These are phyloP conservation scores for Erebia ligea DNA, from an alignment of 2,888 invertebrate species.

Conservation along the genomic window DNA sequence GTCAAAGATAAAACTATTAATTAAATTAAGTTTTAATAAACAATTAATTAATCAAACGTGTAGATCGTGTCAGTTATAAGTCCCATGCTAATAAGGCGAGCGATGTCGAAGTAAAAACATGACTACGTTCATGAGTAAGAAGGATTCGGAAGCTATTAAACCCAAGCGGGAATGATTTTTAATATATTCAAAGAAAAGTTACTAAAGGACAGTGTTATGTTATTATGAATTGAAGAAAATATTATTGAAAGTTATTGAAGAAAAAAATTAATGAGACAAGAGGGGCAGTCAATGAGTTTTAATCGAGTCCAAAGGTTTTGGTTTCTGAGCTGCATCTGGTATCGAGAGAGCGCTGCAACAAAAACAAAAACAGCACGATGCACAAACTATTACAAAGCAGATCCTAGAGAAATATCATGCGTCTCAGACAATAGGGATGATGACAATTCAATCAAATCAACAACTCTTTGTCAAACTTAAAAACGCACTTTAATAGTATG, in stretches of 20 bases:
- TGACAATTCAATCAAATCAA: too few species aligned
- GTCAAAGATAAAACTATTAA: constrained; percentile 9
- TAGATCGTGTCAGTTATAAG: constrained; percentile 19
- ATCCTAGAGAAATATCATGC: constrained; percentile 42
- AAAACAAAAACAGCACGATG: constrained; percentile 76
- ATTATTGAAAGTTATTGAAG: constrained; percentile 15
- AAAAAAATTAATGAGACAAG: constrained; percentile 29
- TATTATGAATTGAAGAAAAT: not conserved
- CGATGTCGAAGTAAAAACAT: constrained; percentile 13
- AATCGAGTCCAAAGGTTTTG: constrained; percentile 63
- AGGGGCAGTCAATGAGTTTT: constrained; percentile 53
- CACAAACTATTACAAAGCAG: constrained; percentile 72
- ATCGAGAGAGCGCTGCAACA: constrained; percentile 77
- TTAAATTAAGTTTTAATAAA: not conserved
- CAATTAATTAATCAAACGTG: too few species aligned
- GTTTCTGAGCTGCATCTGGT: constrained; percentile 69
- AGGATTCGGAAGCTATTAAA: not conserved
- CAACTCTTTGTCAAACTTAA: too few species aligned
- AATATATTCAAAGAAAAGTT: not conserved
- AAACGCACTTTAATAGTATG: too few species aligned
- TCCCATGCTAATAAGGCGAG: constrained; percentile 29
- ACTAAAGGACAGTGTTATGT: constrained; percentile 14
- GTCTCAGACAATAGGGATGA: constrained; percentile 30
- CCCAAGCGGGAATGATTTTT: not conserved
- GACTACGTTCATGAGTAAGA: not conserved